Base-by-base conservation (phyloP, 2,113 vertebrate species). In the Eurypyga helias region DNA sequence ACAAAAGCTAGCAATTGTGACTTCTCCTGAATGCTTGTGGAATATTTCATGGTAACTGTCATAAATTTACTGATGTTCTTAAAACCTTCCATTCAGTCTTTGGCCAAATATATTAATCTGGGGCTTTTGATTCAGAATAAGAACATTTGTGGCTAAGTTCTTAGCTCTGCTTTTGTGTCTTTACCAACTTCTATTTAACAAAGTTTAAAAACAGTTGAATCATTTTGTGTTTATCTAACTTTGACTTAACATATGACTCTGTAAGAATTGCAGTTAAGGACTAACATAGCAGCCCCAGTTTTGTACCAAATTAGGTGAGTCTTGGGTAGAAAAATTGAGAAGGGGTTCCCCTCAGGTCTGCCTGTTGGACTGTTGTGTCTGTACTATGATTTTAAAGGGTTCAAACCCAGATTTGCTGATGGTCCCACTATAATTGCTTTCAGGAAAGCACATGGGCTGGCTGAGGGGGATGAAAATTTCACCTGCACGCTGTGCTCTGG, bases 401-500 rank as follows among this genome's bases (percentile, higher is more conserved):
- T 84, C 13, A 84, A 55, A 38, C 2, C 5, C 18, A 41, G 14
- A 14, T 12, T 70, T 31, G 11, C 25, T n/a, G 31, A 41, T 58
- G 31, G 5, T 23, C 23, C 12, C 6, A 7, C 33, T 38, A 34
- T 48, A 13, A 12, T 16, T 13, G 15, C 25, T 76, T 34, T 41
- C 28, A 72, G 34, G 8, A 71, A 88, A 78, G n/a, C 10, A 60
- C 13, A 14, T 17, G 33, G 23, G 7, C 10, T 71, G n/a, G 18
- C 26, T 31, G 4, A 6, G 28, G 1, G 7, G 11, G 6, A 3
- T 31, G 24, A 25, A 18, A 89, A 48, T 5, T 61, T 79, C 54
- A 61, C 1, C 8, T 4, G 1, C 12, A 3, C 0, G 0, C 28
- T 45, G 4, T 57, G 13, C 14, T 80, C 26, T 60, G 14, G 36